Evolutionary conservation across 2,888 invertebrate genomes (phyloP), one percentile per base, ranked within the genome.

Genomic region (Andrena praecox): DNA sequence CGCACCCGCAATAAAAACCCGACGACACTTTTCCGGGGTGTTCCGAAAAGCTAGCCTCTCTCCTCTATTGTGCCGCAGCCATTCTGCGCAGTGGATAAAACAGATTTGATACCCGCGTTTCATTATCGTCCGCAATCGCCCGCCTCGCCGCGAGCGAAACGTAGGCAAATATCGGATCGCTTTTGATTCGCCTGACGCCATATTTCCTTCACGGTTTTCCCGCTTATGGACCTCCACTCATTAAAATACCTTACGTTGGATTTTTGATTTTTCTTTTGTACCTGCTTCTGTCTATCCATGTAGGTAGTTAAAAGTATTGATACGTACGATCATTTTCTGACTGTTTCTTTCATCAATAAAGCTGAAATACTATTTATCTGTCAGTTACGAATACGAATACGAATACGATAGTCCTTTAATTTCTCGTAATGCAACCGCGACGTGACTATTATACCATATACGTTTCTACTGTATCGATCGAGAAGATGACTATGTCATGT

Each of bases 21-120:
- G 54, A 75, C 68, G 76, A 69, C 63, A 67, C n/a, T 81, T 74
- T 70, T 56, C 71, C 82, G 68, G 74, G 63, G 78, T 63, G 78
- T 84, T 82, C 79, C 81, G 77, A 86, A 85, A 84, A 77, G 54
- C 52, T 54, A 70, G 56, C 54, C 52, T 62, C 42, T 60, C 31
- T 69, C 62, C 42, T 33, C 63, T 42, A 20, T 8, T 54, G 2
- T 52, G 16, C 4, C 54, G n/a, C 56, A 24, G 52, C 24, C 56
- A 10, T 35, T 42, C 20, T 29, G 27, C 60, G 31, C 52, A 24
- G 72, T 54, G 16, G 80, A 56, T 80, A 80, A 80, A 79, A 66
- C 54, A 71, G 80, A 71, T 52, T 35, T 63, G 54, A 62, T 31
- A 42, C 62, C 7, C 27, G 27, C 29, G 2, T 52, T 54, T 52